Conservation (phyloP, 2,888 invertebrate genomes). For the Vesta saturnalis region DNA sequence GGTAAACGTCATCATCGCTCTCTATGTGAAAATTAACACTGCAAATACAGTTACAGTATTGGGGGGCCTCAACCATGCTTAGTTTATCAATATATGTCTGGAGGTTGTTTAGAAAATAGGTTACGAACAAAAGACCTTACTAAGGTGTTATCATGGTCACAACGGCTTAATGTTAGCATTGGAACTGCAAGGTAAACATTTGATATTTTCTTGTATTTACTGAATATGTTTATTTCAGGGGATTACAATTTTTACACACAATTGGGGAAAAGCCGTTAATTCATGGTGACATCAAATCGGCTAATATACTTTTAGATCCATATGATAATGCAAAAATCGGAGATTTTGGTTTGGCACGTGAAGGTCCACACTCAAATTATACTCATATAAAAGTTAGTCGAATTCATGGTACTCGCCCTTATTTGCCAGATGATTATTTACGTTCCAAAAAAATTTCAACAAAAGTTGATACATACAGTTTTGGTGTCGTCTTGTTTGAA, state of each 20-base stretch:
- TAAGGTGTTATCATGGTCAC: conserved; percentile 73
- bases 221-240: conserved; percentile 69
- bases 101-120: conserved; percentile 90
- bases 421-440: conserved; percentile 91
- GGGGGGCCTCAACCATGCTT: conserved; percentile 83
- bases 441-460: conserved; percentile 81
- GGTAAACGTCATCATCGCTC: no score
- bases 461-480: conserved; percentile 93
- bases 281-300: conserved; percentile 96
- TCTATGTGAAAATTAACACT: no score
- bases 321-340: conserved; percentile 92
- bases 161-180: conserved; percentile 81
- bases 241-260: conserved; percentile 90
- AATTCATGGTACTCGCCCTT: conserved; percentile 93
- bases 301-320: conserved; percentile 91
- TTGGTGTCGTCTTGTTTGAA: conserved; percentile 89
- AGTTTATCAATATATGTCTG: conserved; percentile 92
- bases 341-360: conserved; percentile 93
- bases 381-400: conserved; percentile 76
- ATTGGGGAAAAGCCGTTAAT: conserved; percentile 83
- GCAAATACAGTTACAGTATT: conserved; percentile 77
- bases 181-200: conserved; percentile 79
- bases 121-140: conserved; percentile 64
- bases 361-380: conserved; percentile 73
- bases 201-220: neutral